Conservation (phyloP, 1,140 invertebrate genomes). For the Neelides sp. region DNA sequence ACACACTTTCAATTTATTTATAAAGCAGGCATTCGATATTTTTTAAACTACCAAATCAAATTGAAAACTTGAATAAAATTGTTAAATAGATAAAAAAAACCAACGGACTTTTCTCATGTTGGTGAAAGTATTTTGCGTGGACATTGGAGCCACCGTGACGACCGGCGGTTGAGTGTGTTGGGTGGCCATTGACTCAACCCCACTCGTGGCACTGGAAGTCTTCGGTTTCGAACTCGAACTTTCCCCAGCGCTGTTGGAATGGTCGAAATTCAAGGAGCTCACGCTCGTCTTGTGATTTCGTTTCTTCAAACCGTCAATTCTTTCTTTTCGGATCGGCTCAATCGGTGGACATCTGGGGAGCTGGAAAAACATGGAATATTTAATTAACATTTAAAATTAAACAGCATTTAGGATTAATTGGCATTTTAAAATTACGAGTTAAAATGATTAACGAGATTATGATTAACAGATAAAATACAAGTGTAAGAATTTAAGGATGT, state of each 20-base stretch:
- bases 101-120: conserved; percentile 9
- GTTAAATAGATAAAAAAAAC: neutral
- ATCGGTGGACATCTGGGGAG: conserved; percentile 29
- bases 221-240: neutral
- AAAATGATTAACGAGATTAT: neutral
- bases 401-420: neutral
- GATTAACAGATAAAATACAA: neutral
- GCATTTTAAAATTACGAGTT: neutral
- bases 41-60: conserved; percentile 2
- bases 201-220: neutral
- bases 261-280: too few species aligned
- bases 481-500: neutral
- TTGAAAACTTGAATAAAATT: neutral
- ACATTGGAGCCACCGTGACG: conserved; percentile 29
- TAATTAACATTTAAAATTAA: neutral
- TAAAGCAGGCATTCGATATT: neutral
- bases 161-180: conserved; percentile 19
- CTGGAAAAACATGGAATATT: conserved; percentile 7
- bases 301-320: neutral
- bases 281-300: conserved; percentile 5
- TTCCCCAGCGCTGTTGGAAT: too few species aligned
- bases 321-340: conserved; percentile 9
- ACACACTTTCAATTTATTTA: neutral
- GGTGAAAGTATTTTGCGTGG: conserved; percentile 13
- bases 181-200: neutral